Evolutionary conservation across 2,888 invertebrate genomes (phyloP), one percentile per base, ranked within the genome.

Genomic region (Buathra laborator): DNA sequence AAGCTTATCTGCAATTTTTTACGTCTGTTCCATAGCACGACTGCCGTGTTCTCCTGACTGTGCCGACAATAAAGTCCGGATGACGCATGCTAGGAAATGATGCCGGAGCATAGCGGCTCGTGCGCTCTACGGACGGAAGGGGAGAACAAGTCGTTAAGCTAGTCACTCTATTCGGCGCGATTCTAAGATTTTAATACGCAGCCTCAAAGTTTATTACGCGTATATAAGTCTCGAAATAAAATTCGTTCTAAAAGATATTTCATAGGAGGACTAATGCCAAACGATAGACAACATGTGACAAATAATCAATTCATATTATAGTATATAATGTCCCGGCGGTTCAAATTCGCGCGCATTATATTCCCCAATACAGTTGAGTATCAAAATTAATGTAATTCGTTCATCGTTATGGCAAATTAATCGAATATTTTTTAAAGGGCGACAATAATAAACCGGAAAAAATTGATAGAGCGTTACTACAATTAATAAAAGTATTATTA

Each of bases 71-170:
- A 56, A 77, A 70, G 74, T 70, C 10, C 48, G 53, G n/a, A 71
- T 79, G 67, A 76, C 81, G 85, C 84, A 81, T 82, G 51, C 77
- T 68, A 62, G 53, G 67, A 84, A 64, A 68, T 62, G 19, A 59
- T 62, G 51, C 75, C 14, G 46, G n/a, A 53, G 32, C 7, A 46
- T 2, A 19, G 46, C 3, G 10, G n/a, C 59, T 46, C 59, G 62
- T 1, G 14, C 32, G 32, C n/a, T 14, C 62, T 24, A 19, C 32
- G 62, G 29, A 10, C 14, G 62, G 14, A 62, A 43, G 44, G 44
- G 53, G 3, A 32, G 32, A 7, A 7, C 16, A 9, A 19, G 12
- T 56, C 19, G 4, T 56, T 24, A 19, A 24, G 24, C 62, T 32
- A 32, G 29, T 6, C 62, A 32, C 5, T 37, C 37, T 37, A 32